Evolutionary conservation across 1,140 invertebrate species (phyloP), one percentile per base, ranked within the genome.

Genomic region (Brachionus asplanchnoidis): DNA sequence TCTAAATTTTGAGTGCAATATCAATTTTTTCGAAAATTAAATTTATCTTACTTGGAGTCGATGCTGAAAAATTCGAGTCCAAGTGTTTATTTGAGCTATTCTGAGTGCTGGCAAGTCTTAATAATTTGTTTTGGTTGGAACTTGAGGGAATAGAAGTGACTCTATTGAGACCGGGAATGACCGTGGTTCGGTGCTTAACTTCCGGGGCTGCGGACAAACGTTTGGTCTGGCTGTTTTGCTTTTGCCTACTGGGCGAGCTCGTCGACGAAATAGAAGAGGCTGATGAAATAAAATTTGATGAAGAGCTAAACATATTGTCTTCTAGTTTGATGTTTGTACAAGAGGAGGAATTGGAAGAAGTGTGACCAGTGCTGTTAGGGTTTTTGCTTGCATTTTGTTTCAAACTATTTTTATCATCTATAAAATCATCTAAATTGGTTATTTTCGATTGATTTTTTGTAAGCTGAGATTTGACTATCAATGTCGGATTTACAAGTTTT

Each of bases 251-350:
- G 1, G 73, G 73, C 26, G 73, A 77, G 17, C 42, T 50, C 5
- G 20, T 77, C 26, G 73, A 77, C 23, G 73, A 77, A 12, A 77
- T 77, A 23, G 73, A 77, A 17, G 73, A 77, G 20, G 73, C 17
- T n/a, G 73, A 77, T 28, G 73, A 77, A 26, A 77, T 50, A 28
- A 77, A 77, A n/a, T 50, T 77, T 28, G 73, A 50, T 7, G 73
- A 77, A 44, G 42, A 50, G 23, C 40, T 77, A 23, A 50, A n/a
- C 8, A 50, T 50, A 44, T 75, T 75, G 40, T 73, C 68, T 42
- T 73, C 68, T 42, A 42, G 32, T 73, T 73, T 73, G 3, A 73
- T 42, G n/a, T 73, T 73, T 23, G 23, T 42, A 42, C 40, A 42
- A 73, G 68, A 42, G 14, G 68, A 73, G 8, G 68, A 40, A 40